Evolutionary conservation across 2,888 invertebrate species (phyloP).

Genomic region (Masnerella sp.): DNA sequence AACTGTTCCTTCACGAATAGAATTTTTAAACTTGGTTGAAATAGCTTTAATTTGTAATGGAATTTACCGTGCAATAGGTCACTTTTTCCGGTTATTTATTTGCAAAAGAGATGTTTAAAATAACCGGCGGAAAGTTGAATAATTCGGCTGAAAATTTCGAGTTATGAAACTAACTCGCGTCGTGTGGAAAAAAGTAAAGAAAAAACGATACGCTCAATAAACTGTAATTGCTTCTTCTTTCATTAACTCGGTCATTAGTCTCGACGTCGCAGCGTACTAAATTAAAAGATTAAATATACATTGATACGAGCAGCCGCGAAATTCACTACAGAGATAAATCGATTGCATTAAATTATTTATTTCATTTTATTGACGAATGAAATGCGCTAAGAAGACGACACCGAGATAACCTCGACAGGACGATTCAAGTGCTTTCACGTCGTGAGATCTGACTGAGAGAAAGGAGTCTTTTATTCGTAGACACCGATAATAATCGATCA

Average conservation of each 20-base stretch:
- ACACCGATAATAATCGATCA: conserved; percentile 44
- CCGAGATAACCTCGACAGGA: conserved; percentile 29
- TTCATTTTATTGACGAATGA: conserved; percentile 34
- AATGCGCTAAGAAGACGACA: conserved; percentile 38
- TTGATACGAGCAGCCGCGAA: conserved; percentile 31
- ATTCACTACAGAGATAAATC: conserved; percentile 35
- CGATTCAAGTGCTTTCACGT: conserved; percentile 16
- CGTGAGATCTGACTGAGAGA: conserved; percentile 31
- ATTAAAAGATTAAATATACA: conserved; percentile 56
- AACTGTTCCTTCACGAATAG: too few relatives aligned
- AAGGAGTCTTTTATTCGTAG: conserved; percentile 30
- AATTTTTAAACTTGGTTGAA: too few relatives aligned
- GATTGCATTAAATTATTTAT: conserved; percentile 36
- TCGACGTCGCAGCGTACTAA: conserved; percentile 36
- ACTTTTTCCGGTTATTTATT: too few relatives aligned
- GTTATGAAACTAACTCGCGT: too few relatives aligned
- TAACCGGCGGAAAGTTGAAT: too few relatives aligned
- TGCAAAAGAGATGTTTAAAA: too few relatives aligned
- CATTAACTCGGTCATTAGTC: conserved; percentile 49
- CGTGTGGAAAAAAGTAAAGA: background rate
- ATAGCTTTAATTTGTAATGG: too few relatives aligned
- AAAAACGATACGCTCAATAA: conserved; percentile 5
- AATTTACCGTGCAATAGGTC: too few relatives aligned
- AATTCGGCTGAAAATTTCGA: too few relatives aligned
- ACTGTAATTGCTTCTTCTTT: conserved; percentile 36